Percentiles rank a stretch among this genome's conserved stretches.
Conservation (phyloP, 2,113 vertebrate species). For the Pelecanoides urinatrix region DNA sequence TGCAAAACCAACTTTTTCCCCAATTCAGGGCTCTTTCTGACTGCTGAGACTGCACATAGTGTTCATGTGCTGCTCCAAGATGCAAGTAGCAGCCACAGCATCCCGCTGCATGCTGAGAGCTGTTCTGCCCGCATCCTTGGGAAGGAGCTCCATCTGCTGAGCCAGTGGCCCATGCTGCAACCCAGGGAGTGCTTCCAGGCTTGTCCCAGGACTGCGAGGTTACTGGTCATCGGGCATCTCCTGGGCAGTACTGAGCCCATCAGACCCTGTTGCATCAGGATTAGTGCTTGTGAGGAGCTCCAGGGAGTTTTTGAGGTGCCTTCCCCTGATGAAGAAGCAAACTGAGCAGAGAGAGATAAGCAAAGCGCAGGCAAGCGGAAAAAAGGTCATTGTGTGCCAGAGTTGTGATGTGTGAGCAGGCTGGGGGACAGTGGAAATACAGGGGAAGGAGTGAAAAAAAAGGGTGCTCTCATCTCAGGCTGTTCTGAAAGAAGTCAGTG, state of each 20-base stretch:
- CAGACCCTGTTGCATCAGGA: background rate
- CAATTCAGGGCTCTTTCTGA: background rate
- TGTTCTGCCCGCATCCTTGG: background rate
- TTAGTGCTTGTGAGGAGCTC: background rate
- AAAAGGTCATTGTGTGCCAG: fast-evolving
- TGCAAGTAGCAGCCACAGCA: background rate
- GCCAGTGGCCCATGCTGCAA: background rate
- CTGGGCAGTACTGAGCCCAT: fast-evolving
- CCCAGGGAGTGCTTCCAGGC: background rate
- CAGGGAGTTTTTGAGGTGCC: background rate
- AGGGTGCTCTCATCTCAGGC: background rate
- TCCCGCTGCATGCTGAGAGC: background rate
- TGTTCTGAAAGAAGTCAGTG: background rate
- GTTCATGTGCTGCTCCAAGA: background rate
- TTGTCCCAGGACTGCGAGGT: background rate
- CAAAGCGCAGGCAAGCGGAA: fast-evolving
- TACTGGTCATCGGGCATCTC: fast-evolving
- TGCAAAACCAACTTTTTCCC: background rate
- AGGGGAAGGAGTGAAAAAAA: fast-evolving
- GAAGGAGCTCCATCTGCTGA: conserved; percentile 55
- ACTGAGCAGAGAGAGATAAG: fast-evolving
- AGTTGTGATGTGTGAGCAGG: background rate
- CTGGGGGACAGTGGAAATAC: background rate
- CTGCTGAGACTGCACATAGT: background rate
- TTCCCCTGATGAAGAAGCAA: background rate